Conservation (phyloP, 1,140 invertebrate genomes). For the Contarinia nasturtii region DNA sequence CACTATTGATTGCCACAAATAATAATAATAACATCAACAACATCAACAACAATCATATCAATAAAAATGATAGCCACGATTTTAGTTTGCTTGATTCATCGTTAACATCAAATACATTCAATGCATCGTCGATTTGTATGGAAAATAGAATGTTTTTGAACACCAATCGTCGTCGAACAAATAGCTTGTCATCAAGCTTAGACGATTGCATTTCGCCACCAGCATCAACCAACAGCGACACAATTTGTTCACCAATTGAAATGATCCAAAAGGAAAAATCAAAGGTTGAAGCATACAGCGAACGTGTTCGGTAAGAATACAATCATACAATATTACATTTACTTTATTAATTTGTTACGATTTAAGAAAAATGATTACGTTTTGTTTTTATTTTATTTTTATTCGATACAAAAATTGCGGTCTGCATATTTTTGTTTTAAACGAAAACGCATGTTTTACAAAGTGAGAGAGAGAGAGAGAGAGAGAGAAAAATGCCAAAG, state of each 20-base stretch:
- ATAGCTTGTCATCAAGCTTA: conserved; percentile 41
- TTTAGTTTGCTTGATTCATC: no score
- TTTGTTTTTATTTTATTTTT: no score
- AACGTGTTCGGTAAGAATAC: conserved; percentile 52
- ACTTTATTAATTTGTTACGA: not conserved
- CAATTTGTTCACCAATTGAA: conserved; percentile 43
- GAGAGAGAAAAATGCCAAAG: no score
- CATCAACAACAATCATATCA: conserved; percentile 1
- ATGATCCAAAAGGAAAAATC: conserved; percentile 39
- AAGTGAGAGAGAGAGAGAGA: no score
- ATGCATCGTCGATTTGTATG: not conserved
- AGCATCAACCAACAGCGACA: conserved; percentile 44
- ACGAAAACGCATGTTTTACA: no score
- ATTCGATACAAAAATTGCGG: no score
- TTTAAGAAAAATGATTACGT: no score
- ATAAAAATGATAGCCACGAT: not conserved
- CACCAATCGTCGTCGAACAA: conserved; percentile 31
- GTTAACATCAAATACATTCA: not conserved
- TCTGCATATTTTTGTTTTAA: no score
- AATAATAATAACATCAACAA: conserved; percentile 10
- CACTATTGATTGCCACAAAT: conserved; percentile 26
- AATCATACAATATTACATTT: not conserved
- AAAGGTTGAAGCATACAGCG: conserved; percentile 61
- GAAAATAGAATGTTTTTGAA: conserved; percentile 14
- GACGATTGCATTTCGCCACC: conserved; percentile 43